A percentile compares a stretch with the other conserved stretches of the same genome.
These are phyloP conservation scores for Oscheius sp. DNA, from an alignment of 2,888 invertebrate genomes.

Conservation along the genomic window DNA sequence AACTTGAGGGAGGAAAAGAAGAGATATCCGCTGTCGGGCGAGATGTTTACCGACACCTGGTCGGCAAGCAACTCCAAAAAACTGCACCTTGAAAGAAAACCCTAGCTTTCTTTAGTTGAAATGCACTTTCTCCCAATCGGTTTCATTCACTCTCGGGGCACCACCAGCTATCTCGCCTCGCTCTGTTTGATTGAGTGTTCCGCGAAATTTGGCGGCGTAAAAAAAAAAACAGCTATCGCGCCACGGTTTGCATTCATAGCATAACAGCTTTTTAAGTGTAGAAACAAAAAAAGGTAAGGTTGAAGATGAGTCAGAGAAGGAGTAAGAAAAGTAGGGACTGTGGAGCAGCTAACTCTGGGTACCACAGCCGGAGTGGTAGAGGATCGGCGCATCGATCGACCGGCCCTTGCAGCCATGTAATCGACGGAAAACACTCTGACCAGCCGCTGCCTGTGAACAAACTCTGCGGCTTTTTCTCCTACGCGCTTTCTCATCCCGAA, in stretches of 20 bases:
- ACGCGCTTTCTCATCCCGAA: constrained; percentile 8
- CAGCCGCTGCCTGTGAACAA: constrained; percentile 30
- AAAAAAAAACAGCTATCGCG: constrained; percentile 5
- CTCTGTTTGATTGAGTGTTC: constrained; percentile 33
- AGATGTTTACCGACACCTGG: constrained; percentile 29
- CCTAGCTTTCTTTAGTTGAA: background rate
- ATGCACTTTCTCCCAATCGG: constrained; percentile 2
- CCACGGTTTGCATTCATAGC: no score
- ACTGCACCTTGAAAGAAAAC: background rate
- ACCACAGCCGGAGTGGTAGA: constrained; percentile 22
- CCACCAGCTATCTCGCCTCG: constrained; percentile 14
- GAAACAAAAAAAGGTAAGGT: background rate
- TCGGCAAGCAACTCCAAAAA: background rate
- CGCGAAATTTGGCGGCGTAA: constrained; percentile 25
- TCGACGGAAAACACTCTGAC: constrained; percentile 36
- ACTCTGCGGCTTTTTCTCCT: constrained; percentile 16
- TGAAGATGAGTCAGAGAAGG: background rate
- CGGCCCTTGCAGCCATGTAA: constrained; percentile 32
- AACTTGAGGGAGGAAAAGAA: background rate
- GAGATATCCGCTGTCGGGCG: constrained; percentile 5
- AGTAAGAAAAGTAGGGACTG: background rate
- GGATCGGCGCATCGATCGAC: constrained; percentile 38
- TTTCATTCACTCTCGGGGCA: constrained; percentile 1
- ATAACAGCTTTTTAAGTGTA: no score
- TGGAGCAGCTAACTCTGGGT: background rate